Conservation (phyloP, 2,113 vertebrate genomes). For the Lepus europaeus region DNA sequence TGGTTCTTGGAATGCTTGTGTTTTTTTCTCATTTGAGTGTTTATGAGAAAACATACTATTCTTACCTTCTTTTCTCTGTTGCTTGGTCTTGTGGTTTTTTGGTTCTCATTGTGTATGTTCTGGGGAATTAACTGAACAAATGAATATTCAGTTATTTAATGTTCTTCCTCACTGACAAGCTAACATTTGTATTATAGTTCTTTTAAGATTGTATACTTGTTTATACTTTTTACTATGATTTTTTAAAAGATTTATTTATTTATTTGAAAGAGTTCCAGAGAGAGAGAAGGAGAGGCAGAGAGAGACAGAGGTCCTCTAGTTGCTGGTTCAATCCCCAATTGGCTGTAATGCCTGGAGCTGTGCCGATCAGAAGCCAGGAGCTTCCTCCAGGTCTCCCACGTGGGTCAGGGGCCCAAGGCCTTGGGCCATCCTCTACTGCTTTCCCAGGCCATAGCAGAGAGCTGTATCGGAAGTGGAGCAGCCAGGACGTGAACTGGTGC, state of each 20-base stretch:
- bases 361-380: too few species aligned
- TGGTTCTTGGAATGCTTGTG: not conserved
- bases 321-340: too few species aligned
- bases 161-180: constrained; percentile 18
- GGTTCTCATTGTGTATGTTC: not conserved
- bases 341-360: too few species aligned
- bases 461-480: too few species aligned
- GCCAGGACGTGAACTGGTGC: too few species aligned
- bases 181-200: constrained; percentile 8
- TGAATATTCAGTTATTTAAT: constrained; percentile 32
- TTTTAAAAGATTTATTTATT: not conserved
- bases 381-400: too few species aligned
- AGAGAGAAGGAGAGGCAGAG: too few species aligned
- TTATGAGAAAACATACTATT: constrained; percentile 4
- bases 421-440: too few species aligned
- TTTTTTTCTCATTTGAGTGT: not conserved
- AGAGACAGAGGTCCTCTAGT: too few species aligned
- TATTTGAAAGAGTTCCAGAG: too few species aligned
- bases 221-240: not conserved
- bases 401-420: too few species aligned
- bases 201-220: not conserved
- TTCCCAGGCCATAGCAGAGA: too few species aligned
- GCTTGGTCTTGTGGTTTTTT: not conserved
- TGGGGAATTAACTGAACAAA: not conserved
- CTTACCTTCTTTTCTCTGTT: not conserved